A percentile compares a stretch with the other conserved stretches of the same genome.
phyloP scores from a whole-genome alignment of 1,140 invertebrate genomes.

The Plectus sambesii region DNA sequence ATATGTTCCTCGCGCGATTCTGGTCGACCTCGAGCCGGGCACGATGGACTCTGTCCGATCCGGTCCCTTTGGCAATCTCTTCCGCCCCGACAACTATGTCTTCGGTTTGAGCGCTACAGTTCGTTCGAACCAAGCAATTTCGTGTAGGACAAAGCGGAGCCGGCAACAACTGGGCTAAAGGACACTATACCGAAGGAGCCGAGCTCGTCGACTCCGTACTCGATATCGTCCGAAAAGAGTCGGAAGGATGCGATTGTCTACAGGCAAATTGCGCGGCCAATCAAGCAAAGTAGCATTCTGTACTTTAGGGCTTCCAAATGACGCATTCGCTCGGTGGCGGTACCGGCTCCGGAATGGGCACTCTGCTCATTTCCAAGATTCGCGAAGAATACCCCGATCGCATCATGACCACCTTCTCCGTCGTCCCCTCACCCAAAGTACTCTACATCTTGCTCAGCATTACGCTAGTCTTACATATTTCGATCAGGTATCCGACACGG shows the following conservation, averaged over 20 bases:
- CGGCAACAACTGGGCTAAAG: slow-evolving; percentile 80
- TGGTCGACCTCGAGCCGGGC: slow-evolving; percentile 85
- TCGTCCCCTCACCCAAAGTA: slow-evolving; percentile 76
- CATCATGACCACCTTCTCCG: slow-evolving; percentile 80
- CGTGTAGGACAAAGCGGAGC: slow-evolving; percentile 59
- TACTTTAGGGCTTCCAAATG: slow-evolving; percentile 48
- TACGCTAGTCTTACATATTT: slow-evolving; percentile 7
- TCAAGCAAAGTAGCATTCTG: slow-evolving; percentile 52
- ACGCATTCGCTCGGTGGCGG: slow-evolving; percentile 50
- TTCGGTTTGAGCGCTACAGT: slow-evolving; percentile 53
- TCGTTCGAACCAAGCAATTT: slow-evolving; percentile 6
- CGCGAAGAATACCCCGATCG: slow-evolving; percentile 62
- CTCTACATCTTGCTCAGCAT: not conserved
- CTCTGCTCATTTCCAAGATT: slow-evolving; percentile 53
- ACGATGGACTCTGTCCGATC: slow-evolving; percentile 82
- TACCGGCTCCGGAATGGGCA: slow-evolving; percentile 54
- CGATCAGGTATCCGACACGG: slow-evolving; percentile 60
- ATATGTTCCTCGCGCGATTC: slow-evolving; percentile 78
- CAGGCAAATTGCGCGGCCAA: slow-evolving; percentile 45
- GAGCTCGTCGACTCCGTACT: slow-evolving; percentile 73
- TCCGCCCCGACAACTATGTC: slow-evolving; percentile 77
- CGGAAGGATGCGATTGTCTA: slow-evolving; percentile 60
- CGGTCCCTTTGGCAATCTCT: slow-evolving; percentile 67
- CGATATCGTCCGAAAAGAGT: slow-evolving; percentile 73
- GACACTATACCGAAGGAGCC: slow-evolving; percentile 83